Evolutionary conservation across 1,140 invertebrate species (phyloP).

Genomic region (Drosophila sechellia): DNA sequence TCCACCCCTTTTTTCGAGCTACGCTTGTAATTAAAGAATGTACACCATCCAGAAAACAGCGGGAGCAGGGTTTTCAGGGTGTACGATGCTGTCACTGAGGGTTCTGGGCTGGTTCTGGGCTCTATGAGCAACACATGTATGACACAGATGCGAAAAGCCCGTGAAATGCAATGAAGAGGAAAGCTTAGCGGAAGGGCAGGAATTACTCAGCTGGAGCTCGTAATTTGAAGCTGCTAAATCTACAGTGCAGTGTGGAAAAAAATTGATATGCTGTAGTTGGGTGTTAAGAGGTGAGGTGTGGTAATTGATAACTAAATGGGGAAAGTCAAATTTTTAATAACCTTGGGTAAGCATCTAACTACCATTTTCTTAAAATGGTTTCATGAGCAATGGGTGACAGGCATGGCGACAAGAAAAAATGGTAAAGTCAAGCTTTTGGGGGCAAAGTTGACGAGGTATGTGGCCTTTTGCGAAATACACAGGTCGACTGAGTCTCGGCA

Average conservation of each 20-base stretch:
- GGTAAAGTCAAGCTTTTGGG: slow-evolving; percentile 8
- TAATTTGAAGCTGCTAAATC: slow-evolving; percentile 25
- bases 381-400: slow-evolving; percentile 1
- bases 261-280: slow-evolving; percentile 38
- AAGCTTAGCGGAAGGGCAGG: slow-evolving; percentile 10
- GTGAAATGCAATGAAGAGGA: slow-evolving; percentile 16
- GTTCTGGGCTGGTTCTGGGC: neutral
- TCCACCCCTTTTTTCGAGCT: slow-evolving; percentile 19
- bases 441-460: slow-evolving; percentile 1
- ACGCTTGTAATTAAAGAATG: slow-evolving; percentile 52
- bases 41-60: slow-evolving; percentile 42
- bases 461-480: slow-evolving; percentile 24
- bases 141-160: slow-evolving; percentile 36
- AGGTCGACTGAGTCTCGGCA: slow-evolving; percentile 19
- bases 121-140: slow-evolving; percentile 29
- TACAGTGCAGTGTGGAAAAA: slow-evolving; percentile 24
- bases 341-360: too few relatives aligned
- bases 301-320: too few relatives aligned
- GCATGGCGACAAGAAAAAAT: slow-evolving; percentile 3
- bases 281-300: slow-evolving; percentile 30
- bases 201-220: slow-evolving; percentile 8
- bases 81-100: neutral
- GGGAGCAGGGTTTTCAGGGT: slow-evolving; percentile 13
- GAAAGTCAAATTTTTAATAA: too few relatives aligned
- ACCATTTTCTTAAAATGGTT: too few relatives aligned